These are phyloP conservation scores for Bactericera cockerelli DNA, from an alignment of 1,140 invertebrate species.

Conservation along the genomic window DNA sequence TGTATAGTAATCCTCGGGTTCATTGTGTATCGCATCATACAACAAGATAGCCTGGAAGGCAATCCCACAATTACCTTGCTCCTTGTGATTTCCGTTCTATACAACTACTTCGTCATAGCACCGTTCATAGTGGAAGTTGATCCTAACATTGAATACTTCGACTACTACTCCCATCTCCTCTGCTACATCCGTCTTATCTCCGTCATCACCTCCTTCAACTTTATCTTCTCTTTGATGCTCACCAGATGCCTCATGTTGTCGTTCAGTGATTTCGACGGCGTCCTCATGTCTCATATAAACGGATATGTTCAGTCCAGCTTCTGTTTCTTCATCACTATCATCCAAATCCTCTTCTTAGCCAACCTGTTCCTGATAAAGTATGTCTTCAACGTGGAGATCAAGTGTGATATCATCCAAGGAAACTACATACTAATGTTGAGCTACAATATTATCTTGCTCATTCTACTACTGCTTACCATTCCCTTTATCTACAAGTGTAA, in stretches of 20 bases:
- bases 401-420: not conserved
- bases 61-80: constrained; percentile 36
- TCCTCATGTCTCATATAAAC: constrained; percentile 42
- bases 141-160: constrained; percentile 14
- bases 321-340: constrained; percentile 25
- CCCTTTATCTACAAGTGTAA: constrained; percentile 36
- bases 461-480: constrained; percentile 32
- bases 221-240: constrained; percentile 39
- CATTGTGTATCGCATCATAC: constrained; percentile 34
- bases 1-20: constrained; percentile 33
- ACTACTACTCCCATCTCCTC: constrained; percentile 18
- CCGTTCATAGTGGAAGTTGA: constrained; percentile 36
- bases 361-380: not conserved
- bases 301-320: constrained; percentile 34
- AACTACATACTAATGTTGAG: constrained; percentile 15
- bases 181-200: constrained; percentile 37
- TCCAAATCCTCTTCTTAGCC: not conserved
- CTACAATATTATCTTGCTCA: constrained; percentile 40
- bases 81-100: constrained; percentile 32
- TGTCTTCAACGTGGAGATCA: constrained; percentile 30
- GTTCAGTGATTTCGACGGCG: constrained; percentile 35
- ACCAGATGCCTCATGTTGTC: constrained; percentile 39
- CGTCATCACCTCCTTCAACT: constrained; percentile 34
- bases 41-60: constrained; percentile 35
- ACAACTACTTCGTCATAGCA: constrained; percentile 34